Evolutionary conservation across 2,888 invertebrate genomes (phyloP).

Genomic region (Lumbricus terrestris): DNA sequence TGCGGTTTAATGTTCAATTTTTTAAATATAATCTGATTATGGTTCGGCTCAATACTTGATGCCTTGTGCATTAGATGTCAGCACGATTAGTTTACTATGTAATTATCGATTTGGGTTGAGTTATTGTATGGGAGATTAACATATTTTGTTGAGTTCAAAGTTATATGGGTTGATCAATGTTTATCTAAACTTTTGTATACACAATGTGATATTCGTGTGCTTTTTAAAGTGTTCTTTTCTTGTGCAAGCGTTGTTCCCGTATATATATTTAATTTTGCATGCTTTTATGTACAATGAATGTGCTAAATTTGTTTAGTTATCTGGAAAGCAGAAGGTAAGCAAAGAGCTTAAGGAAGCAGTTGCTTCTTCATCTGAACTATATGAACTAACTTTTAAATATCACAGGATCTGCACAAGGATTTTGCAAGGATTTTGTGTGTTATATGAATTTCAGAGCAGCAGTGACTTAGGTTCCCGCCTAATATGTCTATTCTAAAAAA

Average conservation of each 20-base stretch:
- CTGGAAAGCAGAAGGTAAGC: conserved; percentile 10
- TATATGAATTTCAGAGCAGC: not conserved
- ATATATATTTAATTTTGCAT: not conserved
- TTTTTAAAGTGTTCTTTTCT: too few relatives aligned
- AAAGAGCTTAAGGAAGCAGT: not conserved
- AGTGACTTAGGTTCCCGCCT: not conserved
- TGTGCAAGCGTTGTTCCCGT: too few relatives aligned
- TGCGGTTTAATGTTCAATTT: too few relatives aligned
- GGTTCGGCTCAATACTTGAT: too few relatives aligned
- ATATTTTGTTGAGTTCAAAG: not conserved
- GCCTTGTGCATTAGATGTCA: not conserved
- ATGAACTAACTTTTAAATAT: not conserved
- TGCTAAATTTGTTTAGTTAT: not conserved
- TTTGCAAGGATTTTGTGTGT: not conserved
- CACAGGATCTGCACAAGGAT: not conserved
- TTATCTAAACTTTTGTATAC: too few relatives aligned
- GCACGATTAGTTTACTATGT: too few relatives aligned
- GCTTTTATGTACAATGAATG: not conserved
- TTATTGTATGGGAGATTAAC: not conserved
- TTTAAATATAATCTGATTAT: too few relatives aligned
- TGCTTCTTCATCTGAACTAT: not conserved
- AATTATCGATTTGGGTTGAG: not conserved
- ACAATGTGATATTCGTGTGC: too few relatives aligned
- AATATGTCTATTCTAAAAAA: not conserved
- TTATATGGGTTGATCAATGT: not conserved